Conservation (phyloP, 2,888 invertebrate species). For the Phyto melanocephala region DNA sequence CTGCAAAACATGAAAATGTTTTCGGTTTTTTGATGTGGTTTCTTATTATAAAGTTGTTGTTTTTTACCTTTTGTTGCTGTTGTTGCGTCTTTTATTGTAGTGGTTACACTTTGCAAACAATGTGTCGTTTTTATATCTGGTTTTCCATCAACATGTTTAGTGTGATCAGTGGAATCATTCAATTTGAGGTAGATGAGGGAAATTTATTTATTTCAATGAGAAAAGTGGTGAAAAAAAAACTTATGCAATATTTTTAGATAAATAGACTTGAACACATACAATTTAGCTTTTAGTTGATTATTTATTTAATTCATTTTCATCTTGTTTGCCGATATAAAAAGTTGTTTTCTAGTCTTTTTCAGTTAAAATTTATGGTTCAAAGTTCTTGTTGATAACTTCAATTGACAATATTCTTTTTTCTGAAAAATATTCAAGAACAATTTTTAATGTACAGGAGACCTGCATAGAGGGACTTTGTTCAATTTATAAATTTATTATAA, state of each 20-base stretch:
- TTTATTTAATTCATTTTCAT: conserved; percentile 16
- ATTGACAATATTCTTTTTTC: conserved; percentile 26
- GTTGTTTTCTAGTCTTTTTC: conserved; percentile 12
- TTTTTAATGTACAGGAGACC: neutral
- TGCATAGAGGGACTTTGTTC: neutral
- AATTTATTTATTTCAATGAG: conserved; percentile 50
- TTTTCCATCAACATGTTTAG: conserved; percentile 72
- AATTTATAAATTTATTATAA: too few relatives aligned
- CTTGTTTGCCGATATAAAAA: conserved; percentile 40
- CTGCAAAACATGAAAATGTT: conserved; percentile 12
- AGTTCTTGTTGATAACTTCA: conserved; percentile 39
- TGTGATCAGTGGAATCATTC: conserved; percentile 75
- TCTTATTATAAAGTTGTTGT: conserved; percentile 57
- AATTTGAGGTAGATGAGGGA: conserved; percentile 66
- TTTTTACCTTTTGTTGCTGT: conserved; percentile 25
- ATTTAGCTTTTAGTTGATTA: neutral
- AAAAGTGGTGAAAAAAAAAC: conserved; percentile 7
- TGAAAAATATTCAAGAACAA: neutral
- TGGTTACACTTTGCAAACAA: conserved; percentile 67
- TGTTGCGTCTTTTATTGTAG: conserved; percentile 40
- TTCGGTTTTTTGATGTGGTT: conserved; percentile 68
- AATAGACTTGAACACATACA: conserved; percentile 22
- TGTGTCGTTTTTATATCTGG: conserved; percentile 68
- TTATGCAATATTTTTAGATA: conserved; percentile 61
- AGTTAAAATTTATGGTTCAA: conserved; percentile 51